Base-by-base conservation (phyloP, 2,888 invertebrate species). In the Mystacides longicornis region DNA sequence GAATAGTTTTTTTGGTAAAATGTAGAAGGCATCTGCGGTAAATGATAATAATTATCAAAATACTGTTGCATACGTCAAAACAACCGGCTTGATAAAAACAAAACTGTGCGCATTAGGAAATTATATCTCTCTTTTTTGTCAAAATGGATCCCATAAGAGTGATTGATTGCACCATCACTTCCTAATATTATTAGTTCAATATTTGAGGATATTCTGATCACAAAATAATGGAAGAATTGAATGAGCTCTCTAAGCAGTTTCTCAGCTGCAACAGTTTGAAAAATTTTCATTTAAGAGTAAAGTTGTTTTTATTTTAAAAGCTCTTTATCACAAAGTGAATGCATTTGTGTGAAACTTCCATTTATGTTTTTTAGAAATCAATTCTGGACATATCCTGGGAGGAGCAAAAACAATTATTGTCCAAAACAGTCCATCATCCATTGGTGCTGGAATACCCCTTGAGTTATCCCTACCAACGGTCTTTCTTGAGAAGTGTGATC, bases 401-500 rank as follows among this genome's bases (percentile, higher is more conserved):
- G n/a, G 68, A 71, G 51, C 89, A 89, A 67, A 72, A 79, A 61
- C 61, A 64, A 47, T 73, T 89, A 51, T 64, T 87, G 11, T 68
- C 79, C 16, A 67, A 68, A 47, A 89, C 87, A 11, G 69, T 86
- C 9, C 70, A 78, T 43, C 78, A 73, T 62, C 61, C 71, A 5
- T 63, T 81, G 33, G 69, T 83, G 56, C 67, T 75, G 64, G 72
- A 76, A 58, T 82, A 79, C 69, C 87, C 89, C 1, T 64, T 86
- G 3, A 83, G 81, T 62, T 66, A 68, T 43, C 73, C 76, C 33
- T 89, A 87, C 67, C 79, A 81, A 60, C 77, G 74, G 65, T 70
- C 76, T 23, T 89, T 87, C 69, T 69, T 89, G 11, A 89, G 86
- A 67, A 73, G 73, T 60, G 62, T 87, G 2, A 77, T 89, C 50